Conservation (phyloP, 2,888 invertebrate species). For the Drosophila suboccidentalis region DNA sequence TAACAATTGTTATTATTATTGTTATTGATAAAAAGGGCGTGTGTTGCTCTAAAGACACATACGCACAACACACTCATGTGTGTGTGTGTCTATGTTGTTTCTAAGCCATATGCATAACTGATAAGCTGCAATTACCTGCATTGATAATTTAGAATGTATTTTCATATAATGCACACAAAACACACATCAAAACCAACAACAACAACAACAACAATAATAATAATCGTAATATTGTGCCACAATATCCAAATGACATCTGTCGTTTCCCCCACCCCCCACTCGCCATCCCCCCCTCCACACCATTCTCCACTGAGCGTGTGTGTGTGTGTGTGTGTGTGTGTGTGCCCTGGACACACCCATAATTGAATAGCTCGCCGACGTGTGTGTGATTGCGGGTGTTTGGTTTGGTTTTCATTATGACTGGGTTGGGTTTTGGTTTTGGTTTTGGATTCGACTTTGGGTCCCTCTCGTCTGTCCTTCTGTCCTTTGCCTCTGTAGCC, state of each 20-base stretch:
- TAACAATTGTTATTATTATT: constrained; percentile 73
- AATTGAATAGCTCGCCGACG: constrained; percentile 71
- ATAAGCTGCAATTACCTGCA: constrained; percentile 82
- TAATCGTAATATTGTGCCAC: constrained; percentile 67
- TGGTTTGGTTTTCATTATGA: constrained; percentile 56
- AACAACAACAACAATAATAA: constrained; percentile 42
- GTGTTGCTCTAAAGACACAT: constrained; percentile 17
- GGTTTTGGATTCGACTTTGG: constrained; percentile 26
- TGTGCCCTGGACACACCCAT: constrained; percentile 71
- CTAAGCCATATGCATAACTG: constrained; percentile 77
- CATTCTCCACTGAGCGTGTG: constrained; percentile 22
- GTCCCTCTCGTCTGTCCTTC: constrained; percentile 5
- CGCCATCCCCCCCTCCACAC: constrained; percentile 8
- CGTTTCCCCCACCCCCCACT: constrained; percentile 38
- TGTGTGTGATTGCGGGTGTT: constrained; percentile 73
- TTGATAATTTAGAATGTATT: constrained; percentile 79
- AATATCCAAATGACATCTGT: constrained; percentile 77
- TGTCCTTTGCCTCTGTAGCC: constrained; percentile 9
- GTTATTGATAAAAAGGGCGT: constrained; percentile 66
- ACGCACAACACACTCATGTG: constrained; percentile 1
- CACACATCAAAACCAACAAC: constrained; percentile 31
- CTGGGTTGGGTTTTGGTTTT: constrained; percentile 53
- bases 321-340: constrained; percentile 20
- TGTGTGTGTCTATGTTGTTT: constrained; percentile 22
- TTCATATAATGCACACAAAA: constrained; percentile 63